phyloP scores from a whole-genome alignment of 2,113 vertebrate genomes.

The Planiliza haematocheilus region DNA sequence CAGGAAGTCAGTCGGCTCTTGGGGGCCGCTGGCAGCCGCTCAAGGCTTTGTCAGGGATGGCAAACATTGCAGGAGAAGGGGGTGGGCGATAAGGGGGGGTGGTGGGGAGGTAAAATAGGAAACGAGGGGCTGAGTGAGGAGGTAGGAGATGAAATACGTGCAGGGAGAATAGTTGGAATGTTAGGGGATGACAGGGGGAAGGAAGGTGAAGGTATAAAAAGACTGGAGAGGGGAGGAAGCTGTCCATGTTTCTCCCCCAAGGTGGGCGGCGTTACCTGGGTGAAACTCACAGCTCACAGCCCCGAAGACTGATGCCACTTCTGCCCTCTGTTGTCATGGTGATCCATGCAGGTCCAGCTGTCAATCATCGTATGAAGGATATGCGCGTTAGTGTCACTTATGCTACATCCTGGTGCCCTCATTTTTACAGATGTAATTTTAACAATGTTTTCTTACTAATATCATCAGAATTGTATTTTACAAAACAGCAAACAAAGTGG shows the following conservation, averaged over 20 bases:
- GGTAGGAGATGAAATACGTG: conserved; percentile 34
- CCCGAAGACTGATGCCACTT: conserved; percentile 34
- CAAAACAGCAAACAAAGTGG: no score
- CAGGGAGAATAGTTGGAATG: conserved; percentile 16
- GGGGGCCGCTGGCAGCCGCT: conserved; percentile 65
- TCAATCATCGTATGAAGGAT: conserved; percentile 32
- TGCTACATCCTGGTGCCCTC: no score
- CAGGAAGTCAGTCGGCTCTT: conserved; percentile 63
- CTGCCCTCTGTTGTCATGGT: conserved; percentile 40
- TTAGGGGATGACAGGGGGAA: conserved; percentile 14
- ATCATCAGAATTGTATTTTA: no score
- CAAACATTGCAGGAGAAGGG: conserved; percentile 36
- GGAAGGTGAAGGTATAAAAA: conserved; percentile 6
- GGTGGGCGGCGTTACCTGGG: conserved; percentile 21
- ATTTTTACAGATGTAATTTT: no score
- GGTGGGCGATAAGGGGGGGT: background rate
- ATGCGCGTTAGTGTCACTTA: no score
- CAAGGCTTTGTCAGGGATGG: conserved; percentile 64
- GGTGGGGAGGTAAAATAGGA: no score
- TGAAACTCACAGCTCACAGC: conserved; percentile 26
- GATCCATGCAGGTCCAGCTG: conserved; percentile 38
- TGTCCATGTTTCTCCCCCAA: conserved; percentile 12
- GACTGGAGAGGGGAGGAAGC: background rate
- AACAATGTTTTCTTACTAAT: no score
- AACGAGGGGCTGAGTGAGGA: conserved; percentile 13